Evolutionary conservation across 2,797 vertebrate genomes (phyloP), one percentile per base, ranked within the genome.

Genomic region (Scolopax rusticola): DNA sequence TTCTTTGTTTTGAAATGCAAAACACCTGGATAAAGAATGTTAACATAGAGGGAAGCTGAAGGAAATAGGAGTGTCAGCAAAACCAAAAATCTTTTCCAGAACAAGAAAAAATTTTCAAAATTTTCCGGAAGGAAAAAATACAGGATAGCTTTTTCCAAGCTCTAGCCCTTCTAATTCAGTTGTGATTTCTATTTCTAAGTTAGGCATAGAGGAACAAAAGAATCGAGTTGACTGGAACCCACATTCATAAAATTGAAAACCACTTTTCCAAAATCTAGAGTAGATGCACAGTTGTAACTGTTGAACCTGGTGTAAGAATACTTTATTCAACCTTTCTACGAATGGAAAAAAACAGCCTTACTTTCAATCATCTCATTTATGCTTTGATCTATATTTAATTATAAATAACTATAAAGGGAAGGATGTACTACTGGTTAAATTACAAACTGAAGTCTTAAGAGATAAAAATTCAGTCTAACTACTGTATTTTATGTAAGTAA

Each of bases 11-110:
- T 79, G 18, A 89, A 75, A 90, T 73, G 14, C 14, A 43, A 30
- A 89, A 43, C 6, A 84, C 1, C 9, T 76, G 32, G 13, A 79
- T 79, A 23, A 82, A 68, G 70, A 84, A 75, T 61, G 6, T 3
- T 64, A 71, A 30, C 18, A 47, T 27, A 75, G 17, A 75, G 6
- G 11, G 3, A 78, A 82, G 15, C 3, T 54, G 10, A 76, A 79
- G 47, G 8, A 87, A 54, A 60, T 48, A 57, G 2, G 1, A 28
- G 0, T n/a, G 1, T 57, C 43, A 84, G 9, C 0, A 6, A 74
- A 80, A 88, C 13, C 19, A 61, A 73, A 75, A 8, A 50, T 15
- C 0, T 27, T 59, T 89, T 77, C 51, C 27, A 59, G 30, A 80
- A 33, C 3, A 65, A 56, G 11, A 82, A 93, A 75, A 5, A 71